Base-by-base conservation (phyloP, 2,113 vertebrate species). In the Brachypodius melanocephalos region DNA sequence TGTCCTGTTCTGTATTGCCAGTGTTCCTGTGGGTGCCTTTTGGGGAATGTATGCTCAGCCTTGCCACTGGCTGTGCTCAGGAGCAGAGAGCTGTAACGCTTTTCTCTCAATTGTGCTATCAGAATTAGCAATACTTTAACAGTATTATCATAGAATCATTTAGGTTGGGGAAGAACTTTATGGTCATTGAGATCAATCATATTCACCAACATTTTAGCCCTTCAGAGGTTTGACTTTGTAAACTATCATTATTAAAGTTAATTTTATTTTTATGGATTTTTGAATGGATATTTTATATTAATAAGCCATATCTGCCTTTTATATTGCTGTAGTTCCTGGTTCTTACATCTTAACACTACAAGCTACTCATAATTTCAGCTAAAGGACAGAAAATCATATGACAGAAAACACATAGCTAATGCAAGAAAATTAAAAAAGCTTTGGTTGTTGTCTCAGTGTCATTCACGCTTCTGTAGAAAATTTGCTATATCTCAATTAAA, bases 41-140 rank as follows among this genome's bases (percentile, higher is more conserved):
- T 31, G 14, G 3, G 17, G 32, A 71, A 71, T 8, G 6, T 6
- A 29, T 8, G 5, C 5, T 68, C 18, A 55, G 12, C 9, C 26
- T 59, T 21, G 8, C 21, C 48, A 10, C 16, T 54, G 43, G 11
- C 25, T 77, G 46, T 13, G 24, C 32, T 42, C 8, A 18, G 46
- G 14, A 91, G 26, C 10, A 57, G 12, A 51, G 7, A 43, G 1
- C 2, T 83, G 40, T 29, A 32, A 8, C 0, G 6, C 10, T 16
- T 24, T 59, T 29, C 12, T 26, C 18, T 83, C 5, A 0, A 8
- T 8, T 0, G 0, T 89, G 17, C 20, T 55, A 34, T 15, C 15
- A 42, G 26, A 54, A 58, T 45, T 1, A 2, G 9, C 10, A 58
- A 74, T 66, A 66, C 2, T 18, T 51, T n/a, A 61, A 25, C 4